A percentile compares a stretch with the other conserved stretches of the same genome.
Evolutionary conservation across 2,797 vertebrate genomes (phyloP).

Genomic region (Aselliscus stoliczkanus): DNA sequence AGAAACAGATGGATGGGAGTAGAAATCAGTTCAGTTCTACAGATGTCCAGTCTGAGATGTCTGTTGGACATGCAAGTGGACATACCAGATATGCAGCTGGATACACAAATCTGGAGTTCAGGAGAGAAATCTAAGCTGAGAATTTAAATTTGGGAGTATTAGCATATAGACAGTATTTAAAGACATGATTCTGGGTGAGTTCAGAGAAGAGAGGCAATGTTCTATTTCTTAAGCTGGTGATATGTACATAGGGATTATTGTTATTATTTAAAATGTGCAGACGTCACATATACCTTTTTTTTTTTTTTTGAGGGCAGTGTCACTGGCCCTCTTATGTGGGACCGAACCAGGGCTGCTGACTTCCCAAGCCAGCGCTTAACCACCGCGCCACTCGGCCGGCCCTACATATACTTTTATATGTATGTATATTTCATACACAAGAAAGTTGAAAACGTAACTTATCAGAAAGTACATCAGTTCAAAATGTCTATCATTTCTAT

Average conservation of each 20-base stretch:
- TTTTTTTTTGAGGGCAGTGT: no score
- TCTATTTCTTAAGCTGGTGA: background rate
- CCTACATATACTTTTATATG: background rate
- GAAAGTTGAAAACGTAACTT: background rate
- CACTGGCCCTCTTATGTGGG: no score
- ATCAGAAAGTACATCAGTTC: background rate
- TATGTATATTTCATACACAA: background rate
- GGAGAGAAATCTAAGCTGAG: background rate
- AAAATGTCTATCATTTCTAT: background rate
- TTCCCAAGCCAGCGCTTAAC: no score
- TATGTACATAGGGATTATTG: background rate
- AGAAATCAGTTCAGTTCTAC: background rate
- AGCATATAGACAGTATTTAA: background rate
- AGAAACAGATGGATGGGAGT: background rate
- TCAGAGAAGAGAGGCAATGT: background rate
- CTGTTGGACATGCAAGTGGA: background rate
- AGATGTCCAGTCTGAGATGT: background rate
- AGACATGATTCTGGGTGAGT: background rate
- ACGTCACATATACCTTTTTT: no score
- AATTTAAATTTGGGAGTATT: background rate
- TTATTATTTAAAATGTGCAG: background rate
- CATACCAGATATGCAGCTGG: background rate
- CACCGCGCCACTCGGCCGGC: no score
- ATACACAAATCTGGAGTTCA: background rate
- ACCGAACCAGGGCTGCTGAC: no score